phyloP scores from a whole-genome alignment of 2,888 invertebrate genomes.

The Camptogramma bilineatum region DNA sequence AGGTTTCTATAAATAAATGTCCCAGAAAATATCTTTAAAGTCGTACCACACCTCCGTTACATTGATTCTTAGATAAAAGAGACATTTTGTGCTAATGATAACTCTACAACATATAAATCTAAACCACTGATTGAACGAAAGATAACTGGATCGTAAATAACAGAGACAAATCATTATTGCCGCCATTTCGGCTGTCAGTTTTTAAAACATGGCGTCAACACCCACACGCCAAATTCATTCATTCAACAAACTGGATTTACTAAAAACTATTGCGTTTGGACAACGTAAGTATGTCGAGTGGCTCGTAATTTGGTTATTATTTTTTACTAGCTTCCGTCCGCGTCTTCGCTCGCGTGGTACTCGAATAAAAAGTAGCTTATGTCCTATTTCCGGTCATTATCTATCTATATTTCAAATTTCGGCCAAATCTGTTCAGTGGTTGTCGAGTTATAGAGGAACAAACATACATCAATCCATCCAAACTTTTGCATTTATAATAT shows the following conservation, averaged over 20 bases:
- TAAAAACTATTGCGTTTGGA: neutral
- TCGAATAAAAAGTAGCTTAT: too few relatives aligned
- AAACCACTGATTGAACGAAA: conserved; percentile 23
- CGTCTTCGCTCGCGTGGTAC: too few relatives aligned
- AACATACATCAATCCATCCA: too few relatives aligned
- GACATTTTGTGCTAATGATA: conserved; percentile 5
- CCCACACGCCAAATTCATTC: conserved; percentile 66
- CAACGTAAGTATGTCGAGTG: neutral
- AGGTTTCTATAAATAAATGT: too few relatives aligned
- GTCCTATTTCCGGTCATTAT: too few relatives aligned
- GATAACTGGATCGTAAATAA: conserved; percentile 60
- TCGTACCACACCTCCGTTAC: neutral
- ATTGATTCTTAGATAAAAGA: neutral
- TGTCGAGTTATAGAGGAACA: too few relatives aligned
- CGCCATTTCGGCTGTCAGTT: conserved; percentile 62
- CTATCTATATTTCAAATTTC: too few relatives aligned
- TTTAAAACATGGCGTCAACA: conserved; percentile 60
- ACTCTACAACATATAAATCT: conserved; percentile 13
- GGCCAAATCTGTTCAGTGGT: too few relatives aligned
- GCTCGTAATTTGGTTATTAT: too few relatives aligned
- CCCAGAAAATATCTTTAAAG: neutral
- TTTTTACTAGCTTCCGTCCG: too few relatives aligned
- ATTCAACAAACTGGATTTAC: conserved; percentile 28
- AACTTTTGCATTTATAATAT: too few relatives aligned
- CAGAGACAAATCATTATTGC: conserved; percentile 68